phyloP scores from a whole-genome alignment of 2,888 invertebrate species.

The Omphaloscelis lunosa region DNA sequence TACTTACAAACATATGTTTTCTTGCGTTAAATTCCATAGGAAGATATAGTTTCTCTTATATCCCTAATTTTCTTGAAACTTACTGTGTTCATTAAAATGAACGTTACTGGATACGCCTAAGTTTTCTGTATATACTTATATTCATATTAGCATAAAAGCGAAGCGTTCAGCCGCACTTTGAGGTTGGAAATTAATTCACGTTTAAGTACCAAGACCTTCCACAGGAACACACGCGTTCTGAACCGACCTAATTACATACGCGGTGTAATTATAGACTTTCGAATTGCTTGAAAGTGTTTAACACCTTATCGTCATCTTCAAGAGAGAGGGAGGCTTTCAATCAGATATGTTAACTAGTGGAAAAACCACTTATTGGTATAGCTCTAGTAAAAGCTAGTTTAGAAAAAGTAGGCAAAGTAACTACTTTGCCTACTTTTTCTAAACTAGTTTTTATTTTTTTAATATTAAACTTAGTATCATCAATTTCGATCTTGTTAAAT shows the following conservation, averaged over 20 bases:
- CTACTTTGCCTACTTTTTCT: too few relatives aligned
- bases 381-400: too few relatives aligned
- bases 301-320: slow-evolving; percentile 35
- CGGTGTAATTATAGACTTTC: slow-evolving; percentile 47
- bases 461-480: too few relatives aligned
- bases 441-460: too few relatives aligned
- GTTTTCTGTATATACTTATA: slow-evolving; percentile 26
- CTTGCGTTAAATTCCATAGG: too few relatives aligned
- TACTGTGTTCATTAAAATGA: slow-evolving; percentile 10
- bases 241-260: slow-evolving; percentile 53
- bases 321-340: not conserved
- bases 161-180: slow-evolving; percentile 34
- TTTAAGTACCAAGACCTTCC: slow-evolving; percentile 47
- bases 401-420: too few relatives aligned
- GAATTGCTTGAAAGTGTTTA: slow-evolving; percentile 35
- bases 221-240: slow-evolving; percentile 43
- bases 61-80: not conserved
- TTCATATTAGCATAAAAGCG: slow-evolving; percentile 53
- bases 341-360: not conserved
- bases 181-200: slow-evolving; percentile 53
- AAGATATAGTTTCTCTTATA: not conserved
- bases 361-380: not conserved
- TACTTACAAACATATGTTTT: not conserved
- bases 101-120: slow-evolving; percentile 18
- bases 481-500: too few relatives aligned